Percentiles rank a stretch among this genome's conserved stretches.
Conservation (phyloP, 2,888 invertebrate species). For the Falcaria lacertinaria region DNA sequence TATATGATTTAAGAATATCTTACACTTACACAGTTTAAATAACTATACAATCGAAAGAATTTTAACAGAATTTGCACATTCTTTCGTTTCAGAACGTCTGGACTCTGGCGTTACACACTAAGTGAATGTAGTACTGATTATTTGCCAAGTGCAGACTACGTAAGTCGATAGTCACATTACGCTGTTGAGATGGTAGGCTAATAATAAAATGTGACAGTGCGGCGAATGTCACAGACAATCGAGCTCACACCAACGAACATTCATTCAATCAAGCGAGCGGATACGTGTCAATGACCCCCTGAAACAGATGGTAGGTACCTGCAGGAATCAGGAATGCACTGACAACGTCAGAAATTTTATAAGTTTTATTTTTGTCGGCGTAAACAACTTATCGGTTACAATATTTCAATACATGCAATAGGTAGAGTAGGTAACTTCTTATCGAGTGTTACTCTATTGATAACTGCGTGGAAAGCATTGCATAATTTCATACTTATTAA, state of each 20-base stretch:
- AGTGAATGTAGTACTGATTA: neutral
- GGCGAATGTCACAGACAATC: neutral
- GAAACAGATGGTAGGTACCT: slow-evolving; percentile 33
- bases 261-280: slow-evolving; percentile 63
- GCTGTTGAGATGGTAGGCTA: slow-evolving; percentile 6
- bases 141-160: slow-evolving; percentile 7
- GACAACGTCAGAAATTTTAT: slow-evolving; percentile 30
- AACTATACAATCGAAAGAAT: slow-evolving; percentile 21
- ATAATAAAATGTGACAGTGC: neutral
- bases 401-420: neutral
- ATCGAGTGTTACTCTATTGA: too few relatives aligned
- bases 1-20: too few relatives aligned
- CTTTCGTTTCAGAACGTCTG: neutral
- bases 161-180: too few relatives aligned
- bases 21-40: slow-evolving; percentile 18
- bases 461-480: too few relatives aligned
- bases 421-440: too few relatives aligned
- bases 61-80: neutral
- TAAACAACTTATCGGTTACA: slow-evolving; percentile 7
- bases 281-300: slow-evolving; percentile 46
- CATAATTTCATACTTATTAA: too few relatives aligned
- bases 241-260: slow-evolving; percentile 32
- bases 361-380: too few relatives aligned
- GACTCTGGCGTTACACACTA: neutral
- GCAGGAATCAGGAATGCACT: slow-evolving; percentile 35